Evolutionary conservation across 2,888 invertebrate genomes (phyloP).

Genomic region (Amiota mariae): DNA sequence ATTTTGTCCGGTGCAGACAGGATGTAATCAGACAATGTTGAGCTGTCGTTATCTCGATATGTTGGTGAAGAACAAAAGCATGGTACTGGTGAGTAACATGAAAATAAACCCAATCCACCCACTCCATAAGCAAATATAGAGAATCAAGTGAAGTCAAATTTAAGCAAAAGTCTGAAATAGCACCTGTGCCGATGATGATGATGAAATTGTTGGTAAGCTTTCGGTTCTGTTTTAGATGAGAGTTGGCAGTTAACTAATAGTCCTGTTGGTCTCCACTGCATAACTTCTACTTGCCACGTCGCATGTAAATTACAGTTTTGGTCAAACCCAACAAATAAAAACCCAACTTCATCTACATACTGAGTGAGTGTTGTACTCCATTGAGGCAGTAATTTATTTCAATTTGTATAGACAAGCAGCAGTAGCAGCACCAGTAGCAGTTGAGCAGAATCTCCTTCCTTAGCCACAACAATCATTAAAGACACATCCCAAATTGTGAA

Average conservation of each 20-base stretch:
- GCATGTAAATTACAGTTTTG: conserved; percentile 58
- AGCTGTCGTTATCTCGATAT: conserved; percentile 86
- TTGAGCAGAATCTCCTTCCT: background rate
- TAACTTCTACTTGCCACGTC: background rate
- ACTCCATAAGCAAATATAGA: too few species aligned
- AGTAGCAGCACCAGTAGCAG: conserved; percentile 29
- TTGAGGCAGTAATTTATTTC: conserved; percentile 63
- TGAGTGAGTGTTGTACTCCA: conserved; percentile 32
- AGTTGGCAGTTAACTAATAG: too few species aligned
- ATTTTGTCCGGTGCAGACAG: conserved; percentile 74
- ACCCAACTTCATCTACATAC: background rate
- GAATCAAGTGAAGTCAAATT: too few species aligned
- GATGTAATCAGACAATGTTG: conserved; percentile 80
- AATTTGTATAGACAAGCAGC: conserved; percentile 55
- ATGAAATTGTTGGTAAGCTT: background rate
- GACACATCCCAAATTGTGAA: background rate
- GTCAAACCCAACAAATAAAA: conserved; percentile 9
- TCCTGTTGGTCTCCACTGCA: background rate
- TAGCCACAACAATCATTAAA: conserved; percentile 4
- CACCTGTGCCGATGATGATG: background rate
- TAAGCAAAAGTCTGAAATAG: background rate
- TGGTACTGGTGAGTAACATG: conserved; percentile 78
- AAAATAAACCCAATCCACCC: too few species aligned
- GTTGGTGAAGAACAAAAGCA: conserved; percentile 80
- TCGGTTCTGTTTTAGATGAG: background rate